Base-by-base conservation (phyloP, 2,888 invertebrate genomes). In the Parnassius apollo region DNA sequence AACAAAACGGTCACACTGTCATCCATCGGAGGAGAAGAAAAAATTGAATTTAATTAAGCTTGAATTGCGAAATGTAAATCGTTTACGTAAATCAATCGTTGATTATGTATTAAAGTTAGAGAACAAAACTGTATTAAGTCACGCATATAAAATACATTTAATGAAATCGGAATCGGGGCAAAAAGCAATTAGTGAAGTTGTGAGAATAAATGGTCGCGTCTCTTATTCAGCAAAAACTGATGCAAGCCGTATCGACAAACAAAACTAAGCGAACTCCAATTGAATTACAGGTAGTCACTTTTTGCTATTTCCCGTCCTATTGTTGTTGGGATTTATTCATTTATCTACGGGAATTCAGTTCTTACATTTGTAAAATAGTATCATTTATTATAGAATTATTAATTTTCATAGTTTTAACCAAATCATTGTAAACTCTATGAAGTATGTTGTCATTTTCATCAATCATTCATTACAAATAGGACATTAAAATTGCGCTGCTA, bases 221-320 rank as follows among this genome's bases (percentile, higher is more conserved):
- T 73, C 73, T 74, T 74, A 74, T 71, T 74, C 69, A 75, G 75
- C 79, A 79, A 80, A 82, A 81, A 81, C 75, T 72, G 72, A 75
- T 75, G 73, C 71, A 71, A 56, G 64, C 58, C 66, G 52, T 58
- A 66, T 65, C 51, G 66, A 46, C 61, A 69, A 73, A 69, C 69
- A 69, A 68, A 74, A 69, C 68, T 66, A 71, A 74, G 67, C 74
- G 69, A 80, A 81, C 79, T 79, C 75, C 81, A 80, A 83, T 81
- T 79, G 76, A 83, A 80, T 81, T 75, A 75, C 75, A 75, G 74
- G 75, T 77, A 69, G 62, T 67, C 68, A 71, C 70, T 78, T 73
- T 73, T 73, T 69, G 67, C 53, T 58, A 61, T 73, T 52, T 46
- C 35, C 22, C 12, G 10, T 48, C n/a, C 49, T 49, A 49, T 50